phyloP scores from a whole-genome alignment of 2,113 vertebrate species.

The Synchiropus splendidus region DNA sequence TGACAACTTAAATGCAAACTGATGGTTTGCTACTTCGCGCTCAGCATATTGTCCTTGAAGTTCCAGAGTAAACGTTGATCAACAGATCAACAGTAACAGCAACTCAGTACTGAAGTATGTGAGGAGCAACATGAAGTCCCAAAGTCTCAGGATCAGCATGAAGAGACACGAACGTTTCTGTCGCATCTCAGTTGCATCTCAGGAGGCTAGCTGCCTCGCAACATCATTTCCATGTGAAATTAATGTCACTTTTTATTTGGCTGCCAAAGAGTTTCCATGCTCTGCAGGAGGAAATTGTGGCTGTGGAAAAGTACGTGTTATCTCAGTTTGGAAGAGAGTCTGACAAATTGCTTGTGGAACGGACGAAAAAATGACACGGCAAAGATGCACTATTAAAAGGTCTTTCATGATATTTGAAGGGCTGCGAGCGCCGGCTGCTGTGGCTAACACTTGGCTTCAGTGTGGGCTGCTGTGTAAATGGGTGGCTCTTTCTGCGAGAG shows the following conservation, averaged over 20 bases:
- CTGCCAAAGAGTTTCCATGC: neutral
- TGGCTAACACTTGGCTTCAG: constrained; percentile 12
- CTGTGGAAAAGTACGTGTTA: constrained; percentile 4
- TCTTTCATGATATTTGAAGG: constrained; percentile 4
- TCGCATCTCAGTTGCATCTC: no score
- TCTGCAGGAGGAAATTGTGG: constrained; percentile 4
- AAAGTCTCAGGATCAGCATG: no score
- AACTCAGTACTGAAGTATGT: no score
- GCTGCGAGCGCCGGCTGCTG: constrained; percentile 9
- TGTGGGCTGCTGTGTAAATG: constrained; percentile 8
- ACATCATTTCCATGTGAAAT: constrained; percentile 2
- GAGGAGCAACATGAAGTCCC: no score
- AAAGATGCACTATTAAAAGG: neutral
- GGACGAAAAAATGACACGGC: neutral
- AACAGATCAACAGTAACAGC: no score
- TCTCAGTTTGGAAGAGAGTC: neutral
- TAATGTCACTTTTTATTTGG: constrained; percentile 3
- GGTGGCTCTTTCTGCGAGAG: constrained; percentile 5
- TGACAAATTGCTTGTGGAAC: constrained; percentile 5
- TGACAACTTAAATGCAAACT: no score
- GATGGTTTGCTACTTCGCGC: no score
- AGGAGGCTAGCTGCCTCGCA: no score
- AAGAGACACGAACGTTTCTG: no score
- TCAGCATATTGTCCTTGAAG: no score
- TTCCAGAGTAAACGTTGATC: no score